phyloP scores from a whole-genome alignment of 2,888 invertebrate genomes.

The Ectobius pallidus region DNA sequence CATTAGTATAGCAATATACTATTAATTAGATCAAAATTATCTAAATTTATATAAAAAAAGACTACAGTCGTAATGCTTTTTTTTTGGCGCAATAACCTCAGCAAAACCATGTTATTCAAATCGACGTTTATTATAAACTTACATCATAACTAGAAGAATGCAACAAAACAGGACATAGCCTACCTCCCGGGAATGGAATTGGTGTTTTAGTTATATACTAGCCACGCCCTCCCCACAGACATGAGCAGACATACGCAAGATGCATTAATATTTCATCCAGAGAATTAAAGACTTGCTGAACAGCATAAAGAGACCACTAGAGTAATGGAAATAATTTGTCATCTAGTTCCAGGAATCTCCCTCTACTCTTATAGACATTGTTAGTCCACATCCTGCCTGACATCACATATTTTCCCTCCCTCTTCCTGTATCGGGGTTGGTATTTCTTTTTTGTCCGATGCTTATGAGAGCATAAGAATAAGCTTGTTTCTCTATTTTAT shows the following conservation, averaged over 20 bases:
- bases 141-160: too few relatives aligned
- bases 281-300: conserved; percentile 2
- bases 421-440: neutral
- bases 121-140: too few relatives aligned
- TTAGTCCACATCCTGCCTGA: conserved; percentile 16
- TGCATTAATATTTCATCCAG: conserved; percentile 38
- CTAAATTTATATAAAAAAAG: too few relatives aligned
- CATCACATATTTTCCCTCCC: conserved; percentile 3
- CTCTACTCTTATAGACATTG: conserved; percentile 10
- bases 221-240: neutral
- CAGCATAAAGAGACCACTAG: conserved; percentile 21
- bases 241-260: neutral
- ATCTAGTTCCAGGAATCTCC: conserved; percentile 41
- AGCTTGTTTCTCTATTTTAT: neutral
- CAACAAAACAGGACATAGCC: too few relatives aligned
- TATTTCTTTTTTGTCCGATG: too few relatives aligned
- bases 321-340: conserved; percentile 45
- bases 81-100: too few relatives aligned
- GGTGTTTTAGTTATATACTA: too few relatives aligned
- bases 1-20: too few relatives aligned
- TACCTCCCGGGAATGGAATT: too few relatives aligned
- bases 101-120: too few relatives aligned
- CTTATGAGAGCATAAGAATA: neutral
- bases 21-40: too few relatives aligned
- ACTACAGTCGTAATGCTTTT: too few relatives aligned